Evolutionary conservation across 1,140 invertebrate genomes (phyloP).

Genomic region (Laodelphax striatellus): DNA sequence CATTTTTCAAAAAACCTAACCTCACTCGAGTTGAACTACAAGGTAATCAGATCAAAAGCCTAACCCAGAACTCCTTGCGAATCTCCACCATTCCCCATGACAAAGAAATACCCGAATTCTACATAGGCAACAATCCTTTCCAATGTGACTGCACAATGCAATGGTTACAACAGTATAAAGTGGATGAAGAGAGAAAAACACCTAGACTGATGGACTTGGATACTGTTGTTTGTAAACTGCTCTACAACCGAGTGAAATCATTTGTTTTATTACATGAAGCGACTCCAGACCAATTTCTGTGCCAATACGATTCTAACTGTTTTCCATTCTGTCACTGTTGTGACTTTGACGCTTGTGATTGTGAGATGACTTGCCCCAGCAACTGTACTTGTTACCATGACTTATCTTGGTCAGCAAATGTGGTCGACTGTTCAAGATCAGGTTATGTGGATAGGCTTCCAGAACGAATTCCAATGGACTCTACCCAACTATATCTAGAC

Average conservation of each 20-base stretch:
- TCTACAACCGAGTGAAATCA: slow-evolving; percentile 68
- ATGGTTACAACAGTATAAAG: slow-evolving; percentile 73
- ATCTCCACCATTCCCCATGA: slow-evolving; percentile 66
- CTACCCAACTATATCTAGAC: slow-evolving; percentile 78
- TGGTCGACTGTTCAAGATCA: slow-evolving; percentile 74
- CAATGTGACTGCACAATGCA: slow-evolving; percentile 81
- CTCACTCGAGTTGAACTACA: slow-evolving; percentile 75
- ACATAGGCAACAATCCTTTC: slow-evolving; percentile 81
- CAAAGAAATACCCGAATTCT: slow-evolving; percentile 76
- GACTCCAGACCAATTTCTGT: slow-evolving; percentile 76
- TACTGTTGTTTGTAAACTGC: slow-evolving; percentile 73
- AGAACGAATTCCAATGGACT: slow-evolving; percentile 83
- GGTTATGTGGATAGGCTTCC: slow-evolving; percentile 61
- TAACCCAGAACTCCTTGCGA: slow-evolving; percentile 75
- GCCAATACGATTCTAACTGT: slow-evolving; percentile 82
- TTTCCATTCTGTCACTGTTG: slow-evolving; percentile 85
- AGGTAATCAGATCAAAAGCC: slow-evolving; percentile 68
- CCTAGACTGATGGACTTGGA: slow-evolving; percentile 79
- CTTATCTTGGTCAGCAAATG: slow-evolving; percentile 82
- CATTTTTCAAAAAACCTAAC: slow-evolving; percentile 88
- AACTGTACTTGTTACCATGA: slow-evolving; percentile 89
- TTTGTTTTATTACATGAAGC: slow-evolving; percentile 73
- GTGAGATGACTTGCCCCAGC: slow-evolving; percentile 86
- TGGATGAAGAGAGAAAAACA: slow-evolving; percentile 64
- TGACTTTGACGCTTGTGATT: slow-evolving; percentile 88